Conservation (phyloP, 1,140 invertebrate genomes). For the Chymomyza costata region DNA sequence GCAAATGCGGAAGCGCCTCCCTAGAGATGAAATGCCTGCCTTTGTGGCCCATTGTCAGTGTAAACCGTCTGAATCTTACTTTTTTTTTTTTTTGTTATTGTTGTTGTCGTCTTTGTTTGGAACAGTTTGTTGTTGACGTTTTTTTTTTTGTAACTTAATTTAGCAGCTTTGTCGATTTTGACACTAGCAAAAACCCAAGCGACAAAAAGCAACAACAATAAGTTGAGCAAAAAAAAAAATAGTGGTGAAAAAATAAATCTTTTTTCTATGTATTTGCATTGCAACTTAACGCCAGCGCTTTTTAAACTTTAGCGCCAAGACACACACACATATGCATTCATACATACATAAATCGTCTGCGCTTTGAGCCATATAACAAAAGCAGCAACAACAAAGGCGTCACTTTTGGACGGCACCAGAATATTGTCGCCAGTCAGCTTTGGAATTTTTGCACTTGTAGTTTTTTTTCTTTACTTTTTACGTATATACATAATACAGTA, state of each 20-base stretch:
- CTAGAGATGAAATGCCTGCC: slow-evolving; percentile 36
- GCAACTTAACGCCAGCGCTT: slow-evolving; percentile 44
- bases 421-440: slow-evolving; percentile 30
- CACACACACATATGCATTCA: slow-evolving; percentile 11
- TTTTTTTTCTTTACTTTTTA: no score
- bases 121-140: slow-evolving; percentile 15
- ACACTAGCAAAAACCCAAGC: slow-evolving; percentile 18
- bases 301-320: slow-evolving; percentile 46
- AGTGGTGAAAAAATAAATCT: no score
- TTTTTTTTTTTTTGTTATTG: slow-evolving; percentile 21
- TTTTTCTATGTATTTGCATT: slow-evolving; percentile 35
- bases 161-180: slow-evolving; percentile 37
- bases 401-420: slow-evolving; percentile 49
- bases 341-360: slow-evolving; percentile 5
- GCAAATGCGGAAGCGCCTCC: slow-evolving; percentile 61
- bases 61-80: background rate
- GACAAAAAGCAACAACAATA: no score
- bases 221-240: no score
- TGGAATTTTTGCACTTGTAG: slow-evolving; percentile 48
- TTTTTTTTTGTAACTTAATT: slow-evolving; percentile 32
- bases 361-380: no score
- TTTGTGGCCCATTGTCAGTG: no score
- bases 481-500: no score
- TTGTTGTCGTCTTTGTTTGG: slow-evolving; percentile 6
- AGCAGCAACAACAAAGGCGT: slow-evolving; percentile 12